These are phyloP conservation scores for Zosterops pallidus DNA, from an alignment of 2,113 vertebrate species.

Conservation along the genomic window DNA sequence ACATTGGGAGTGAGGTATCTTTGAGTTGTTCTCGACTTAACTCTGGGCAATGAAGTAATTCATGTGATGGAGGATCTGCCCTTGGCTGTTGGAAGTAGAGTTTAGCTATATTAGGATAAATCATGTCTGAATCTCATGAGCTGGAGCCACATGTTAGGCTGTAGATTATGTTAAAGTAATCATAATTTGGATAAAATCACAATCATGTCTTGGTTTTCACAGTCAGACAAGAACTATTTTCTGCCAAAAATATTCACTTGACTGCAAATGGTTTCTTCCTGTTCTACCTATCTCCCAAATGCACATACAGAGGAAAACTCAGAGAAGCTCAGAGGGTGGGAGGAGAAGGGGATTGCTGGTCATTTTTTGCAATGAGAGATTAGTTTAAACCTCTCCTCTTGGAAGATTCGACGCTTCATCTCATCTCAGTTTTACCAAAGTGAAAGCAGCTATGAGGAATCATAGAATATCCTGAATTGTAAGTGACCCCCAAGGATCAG, in stretches of 20 bases:
- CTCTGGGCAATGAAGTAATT: slow-evolving; percentile 37
- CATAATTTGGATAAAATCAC: neutral
- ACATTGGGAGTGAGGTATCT: neutral
- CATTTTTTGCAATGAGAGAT: neutral
- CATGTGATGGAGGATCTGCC: neutral
- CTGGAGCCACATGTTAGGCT: neutral
- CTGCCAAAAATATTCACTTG: neutral
- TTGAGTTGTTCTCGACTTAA: slow-evolving; percentile 43
- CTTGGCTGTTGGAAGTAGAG: neutral
- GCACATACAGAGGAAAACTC: neutral
- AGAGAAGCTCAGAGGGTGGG: neutral
- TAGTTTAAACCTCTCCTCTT: neutral
- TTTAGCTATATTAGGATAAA: neutral
- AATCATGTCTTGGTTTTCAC: neutral
- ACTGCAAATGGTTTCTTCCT: neutral
- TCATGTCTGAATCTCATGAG: neutral
- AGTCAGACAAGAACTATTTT: neutral
- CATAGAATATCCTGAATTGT: neutral
- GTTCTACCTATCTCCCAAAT: neutral
- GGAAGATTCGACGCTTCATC: neutral
- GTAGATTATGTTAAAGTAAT: neutral
- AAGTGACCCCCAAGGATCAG: neutral
- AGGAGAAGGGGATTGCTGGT: neutral
- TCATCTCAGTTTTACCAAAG: neutral
- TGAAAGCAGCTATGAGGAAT: neutral